phyloP scores from a whole-genome alignment of 2,888 invertebrate genomes.

The Sinhomidia bicolor region DNA sequence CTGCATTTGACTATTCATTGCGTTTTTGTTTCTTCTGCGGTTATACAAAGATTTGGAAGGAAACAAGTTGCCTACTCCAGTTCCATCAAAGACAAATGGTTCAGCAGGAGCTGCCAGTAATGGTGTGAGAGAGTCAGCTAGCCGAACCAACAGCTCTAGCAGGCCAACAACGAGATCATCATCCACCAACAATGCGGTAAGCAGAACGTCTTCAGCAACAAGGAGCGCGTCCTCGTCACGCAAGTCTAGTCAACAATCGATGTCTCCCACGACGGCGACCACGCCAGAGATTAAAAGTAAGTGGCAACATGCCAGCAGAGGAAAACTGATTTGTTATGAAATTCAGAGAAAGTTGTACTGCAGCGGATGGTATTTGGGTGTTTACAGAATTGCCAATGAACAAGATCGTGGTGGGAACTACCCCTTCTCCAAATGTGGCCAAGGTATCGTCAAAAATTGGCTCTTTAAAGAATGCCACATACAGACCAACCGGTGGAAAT shows the following conservation, averaged over 20 bases:
- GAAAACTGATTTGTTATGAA: neutral
- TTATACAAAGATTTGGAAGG: conserved; percentile 37
- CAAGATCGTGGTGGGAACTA: conserved; percentile 94
- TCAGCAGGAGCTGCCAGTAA: conserved; percentile 14
- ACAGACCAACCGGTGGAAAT: conserved; percentile 91
- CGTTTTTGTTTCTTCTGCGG: neutral
- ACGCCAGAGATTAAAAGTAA: conserved; percentile 60
- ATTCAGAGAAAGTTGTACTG: neutral
- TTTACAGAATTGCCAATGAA: conserved; percentile 93
- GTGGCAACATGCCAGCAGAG: neutral
- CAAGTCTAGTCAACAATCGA: conserved; percentile 58
- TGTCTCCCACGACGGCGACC: conserved; percentile 54
- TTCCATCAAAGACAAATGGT: conserved; percentile 41
- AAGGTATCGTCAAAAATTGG: conserved; percentile 96
- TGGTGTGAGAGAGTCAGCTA: conserved; percentile 13
- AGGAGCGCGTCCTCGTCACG: conserved; percentile 54
- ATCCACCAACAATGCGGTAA: conserved; percentile 6
- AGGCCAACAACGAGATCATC: conserved; percentile 51
- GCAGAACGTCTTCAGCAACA: conserved; percentile 52
- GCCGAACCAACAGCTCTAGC: conserved; percentile 4
- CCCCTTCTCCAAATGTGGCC: conserved; percentile 95
- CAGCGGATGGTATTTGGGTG: no score
- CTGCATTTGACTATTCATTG: neutral
- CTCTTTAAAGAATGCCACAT: conserved; percentile 93
- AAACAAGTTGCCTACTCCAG: conserved; percentile 48